These are phyloP conservation scores for Meles meles DNA, from an alignment of 2,113 vertebrate species.

Conservation along the genomic window DNA sequence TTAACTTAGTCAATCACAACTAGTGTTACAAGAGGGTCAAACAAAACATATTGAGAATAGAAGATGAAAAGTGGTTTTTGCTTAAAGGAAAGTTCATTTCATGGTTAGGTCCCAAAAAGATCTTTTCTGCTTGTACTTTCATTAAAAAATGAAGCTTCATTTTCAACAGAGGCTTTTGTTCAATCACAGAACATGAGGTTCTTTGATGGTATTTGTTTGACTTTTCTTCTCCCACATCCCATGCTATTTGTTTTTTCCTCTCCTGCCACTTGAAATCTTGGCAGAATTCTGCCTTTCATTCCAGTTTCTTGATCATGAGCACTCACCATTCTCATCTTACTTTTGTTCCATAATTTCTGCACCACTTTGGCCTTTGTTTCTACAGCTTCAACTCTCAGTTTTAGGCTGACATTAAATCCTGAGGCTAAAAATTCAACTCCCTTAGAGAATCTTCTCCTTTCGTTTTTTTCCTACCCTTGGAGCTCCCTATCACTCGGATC, in stretches of 20 bases:
- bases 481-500: not conserved
- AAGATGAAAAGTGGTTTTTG: not conserved
- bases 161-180: not conserved
- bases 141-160: not conserved
- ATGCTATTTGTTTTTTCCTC: not conserved
- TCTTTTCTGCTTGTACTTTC: not conserved
- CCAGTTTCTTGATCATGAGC: not conserved
- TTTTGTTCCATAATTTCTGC: not conserved
- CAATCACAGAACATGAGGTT: not conserved
- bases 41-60: not conserved
- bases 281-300: not conserved
- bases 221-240: not conserved
- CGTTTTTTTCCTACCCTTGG: not conserved
- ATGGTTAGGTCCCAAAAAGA: not conserved
- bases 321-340: not conserved
- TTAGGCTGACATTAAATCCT: not conserved
- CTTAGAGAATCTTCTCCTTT: not conserved
- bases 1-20: not conserved
- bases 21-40: not conserved
- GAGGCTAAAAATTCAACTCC: too few relatives aligned
- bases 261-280: not conserved
- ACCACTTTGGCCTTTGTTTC: rapidly evolving
- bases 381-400: not conserved
- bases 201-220: not conserved
- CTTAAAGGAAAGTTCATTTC: not conserved